phyloP scores from a whole-genome alignment of 2,113 vertebrate genomes.

The Prunella himalayana region DNA sequence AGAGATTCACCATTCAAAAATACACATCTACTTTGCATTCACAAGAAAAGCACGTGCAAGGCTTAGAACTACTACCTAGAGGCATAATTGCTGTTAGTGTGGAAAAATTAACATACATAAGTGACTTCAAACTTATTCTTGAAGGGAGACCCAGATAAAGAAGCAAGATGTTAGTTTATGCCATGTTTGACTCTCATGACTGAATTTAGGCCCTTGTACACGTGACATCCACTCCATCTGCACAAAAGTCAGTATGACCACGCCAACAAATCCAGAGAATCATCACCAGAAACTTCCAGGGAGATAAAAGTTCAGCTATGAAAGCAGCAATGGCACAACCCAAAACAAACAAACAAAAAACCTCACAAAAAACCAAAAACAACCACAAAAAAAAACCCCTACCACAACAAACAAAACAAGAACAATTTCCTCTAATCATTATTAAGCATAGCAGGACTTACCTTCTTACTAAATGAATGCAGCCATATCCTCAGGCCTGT shows the following conservation, averaged over 20 bases:
- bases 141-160: neutral
- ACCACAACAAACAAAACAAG: neutral
- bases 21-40: neutral
- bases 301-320: neutral
- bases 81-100: neutral
- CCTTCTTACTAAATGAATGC: neutral
- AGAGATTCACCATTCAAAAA: neutral
- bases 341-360: neutral
- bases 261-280: neutral
- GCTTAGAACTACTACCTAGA: neutral
- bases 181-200: rapidly evolving
- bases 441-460: neutral
- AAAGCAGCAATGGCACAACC: neutral
- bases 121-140: neutral
- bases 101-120: neutral
- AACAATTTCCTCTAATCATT: neutral
- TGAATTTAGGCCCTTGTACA: neutral
- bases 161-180: neutral
- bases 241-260: neutral
- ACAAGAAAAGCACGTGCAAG: neutral
- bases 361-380: neutral
- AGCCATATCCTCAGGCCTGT: neutral
- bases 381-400: too few species aligned
- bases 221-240: neutral
- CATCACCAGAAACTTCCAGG: neutral